phyloP scores from a whole-genome alignment of 1,140 invertebrate genomes.

The Psilanteris sp. region DNA sequence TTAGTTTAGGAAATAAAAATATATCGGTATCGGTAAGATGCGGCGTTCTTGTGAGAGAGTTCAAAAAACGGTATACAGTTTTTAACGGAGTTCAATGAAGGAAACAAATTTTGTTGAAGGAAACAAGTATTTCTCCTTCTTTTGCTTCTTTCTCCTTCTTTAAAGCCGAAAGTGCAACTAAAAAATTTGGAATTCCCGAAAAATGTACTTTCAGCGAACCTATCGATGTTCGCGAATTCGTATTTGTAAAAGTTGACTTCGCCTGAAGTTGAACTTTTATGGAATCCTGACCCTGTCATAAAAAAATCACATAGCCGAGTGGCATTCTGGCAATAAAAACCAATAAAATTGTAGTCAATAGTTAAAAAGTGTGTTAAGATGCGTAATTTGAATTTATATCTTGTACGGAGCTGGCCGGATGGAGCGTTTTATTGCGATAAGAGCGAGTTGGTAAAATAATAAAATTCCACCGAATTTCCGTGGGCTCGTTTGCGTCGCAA shows the following conservation, averaged over 20 bases:
- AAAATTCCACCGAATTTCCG: constrained; percentile 44
- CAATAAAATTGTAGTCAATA: constrained; percentile 57
- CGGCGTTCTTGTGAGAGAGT: too few relatives aligned
- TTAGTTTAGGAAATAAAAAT: constrained; percentile 44
- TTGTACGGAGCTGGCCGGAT: constrained; percentile 13
- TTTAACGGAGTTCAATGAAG: neutral
- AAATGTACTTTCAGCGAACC: neutral
- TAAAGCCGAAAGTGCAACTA: neutral
- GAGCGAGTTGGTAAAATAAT: constrained; percentile 50
- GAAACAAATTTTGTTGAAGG: too few relatives aligned
- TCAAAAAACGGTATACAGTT: constrained; percentile 30
- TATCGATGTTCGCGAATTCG: constrained; percentile 11
- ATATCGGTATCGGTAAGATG: constrained; percentile 18
- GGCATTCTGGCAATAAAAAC: constrained; percentile 10
- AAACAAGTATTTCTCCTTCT: neutral
- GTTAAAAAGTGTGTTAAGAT: constrained; percentile 45
- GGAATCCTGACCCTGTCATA: constrained; percentile 43
- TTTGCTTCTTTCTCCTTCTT: neutral
- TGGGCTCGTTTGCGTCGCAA: constrained; percentile 32
- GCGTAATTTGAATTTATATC: constrained; percentile 48
- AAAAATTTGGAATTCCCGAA: constrained; percentile 19
- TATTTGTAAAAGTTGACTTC: constrained; percentile 21
- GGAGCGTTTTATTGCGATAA: constrained; percentile 49
- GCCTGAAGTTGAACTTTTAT: constrained; percentile 34
- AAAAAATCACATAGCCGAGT: constrained; percentile 25